Evolutionary conservation across 1,140 invertebrate genomes (phyloP), one percentile per base, ranked within the genome.

Genomic region (Antheraea mylitta): DNA sequence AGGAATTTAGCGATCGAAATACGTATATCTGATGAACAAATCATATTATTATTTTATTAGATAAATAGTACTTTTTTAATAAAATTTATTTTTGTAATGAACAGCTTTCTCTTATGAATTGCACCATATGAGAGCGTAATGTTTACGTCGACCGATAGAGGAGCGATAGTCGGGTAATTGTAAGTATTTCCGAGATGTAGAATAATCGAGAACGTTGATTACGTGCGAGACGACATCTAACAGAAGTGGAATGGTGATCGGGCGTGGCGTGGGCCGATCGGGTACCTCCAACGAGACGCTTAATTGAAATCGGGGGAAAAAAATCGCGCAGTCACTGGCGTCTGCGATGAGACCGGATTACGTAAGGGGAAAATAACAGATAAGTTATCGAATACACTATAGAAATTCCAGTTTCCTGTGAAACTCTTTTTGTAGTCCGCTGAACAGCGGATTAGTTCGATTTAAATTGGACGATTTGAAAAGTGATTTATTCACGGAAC

Each of bases 111-210:
- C 64, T 22, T 65, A 18, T 59, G 30, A 6, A 11, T 86, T 82
- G 68, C n/a, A 75, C 84, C 85, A 82, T 63, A 80, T 79, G 77
- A 81, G 81, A 80, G 71, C 79, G 76, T 79, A 68, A 74, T 89
- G 83, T 89, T 86, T 89, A 85, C 80, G 68, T 63, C 71, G 48
- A n/a, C 59, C 69, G 66, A 63, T 18, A 37, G 62, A 48, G 69
- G 59, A 79, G 68, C 81, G 83, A 84, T 85, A 86, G 80, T 78
- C 79, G 74, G 71, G 79, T 79, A 81, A 87, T 86, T 87, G 86
- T 88, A 90, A 89, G 86, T 83, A 82, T 86, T 87, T 86, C 77
- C 80, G 75, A 71, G 78, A 80, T 81, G 75, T 66, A 83, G 78
- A 87, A 87, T 89, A 82, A 88, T 89, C 81, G 77, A 67, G 71